These are phyloP conservation scores for Xenopus laevis DNA, from an alignment of 2,113 vertebrate species.

Conservation along the genomic window DNA sequence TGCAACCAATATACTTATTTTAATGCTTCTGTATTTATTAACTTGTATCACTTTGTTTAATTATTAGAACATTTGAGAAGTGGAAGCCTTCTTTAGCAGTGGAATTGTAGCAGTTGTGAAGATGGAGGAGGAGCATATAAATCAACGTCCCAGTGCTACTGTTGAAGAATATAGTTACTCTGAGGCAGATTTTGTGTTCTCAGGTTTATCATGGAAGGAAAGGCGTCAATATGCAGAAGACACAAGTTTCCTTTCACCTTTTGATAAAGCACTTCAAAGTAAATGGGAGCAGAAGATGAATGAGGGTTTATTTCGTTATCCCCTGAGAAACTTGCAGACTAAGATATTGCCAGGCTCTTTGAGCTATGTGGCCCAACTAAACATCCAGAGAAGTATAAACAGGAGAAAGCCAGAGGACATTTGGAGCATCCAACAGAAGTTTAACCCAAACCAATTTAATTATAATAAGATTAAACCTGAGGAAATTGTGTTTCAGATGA, in stretches of 20 bases:
- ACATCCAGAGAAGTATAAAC: constrained; percentile 69
- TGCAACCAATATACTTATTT: no score
- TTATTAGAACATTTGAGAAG: no score
- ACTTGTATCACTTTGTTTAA: no score
- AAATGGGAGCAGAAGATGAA: constrained; percentile 75
- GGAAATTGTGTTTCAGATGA: constrained; percentile 77
- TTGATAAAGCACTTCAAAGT: constrained; percentile 65
- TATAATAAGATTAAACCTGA: constrained; percentile 73
- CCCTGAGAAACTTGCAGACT: constrained; percentile 68
- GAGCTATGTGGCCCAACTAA: constrained; percentile 80
- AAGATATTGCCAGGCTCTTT: constrained; percentile 68
- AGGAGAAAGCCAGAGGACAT: constrained; percentile 81
- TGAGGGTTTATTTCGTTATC: constrained; percentile 79
- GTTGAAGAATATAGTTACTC: constrained; percentile 65
- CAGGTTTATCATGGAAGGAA: constrained; percentile 50
- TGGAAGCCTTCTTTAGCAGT: no score
- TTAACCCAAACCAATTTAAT: constrained; percentile 74
- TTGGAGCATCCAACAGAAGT: constrained; percentile 72
- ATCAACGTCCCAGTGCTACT: no score
- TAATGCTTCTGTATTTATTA: no score
- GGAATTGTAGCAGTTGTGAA: background rate
- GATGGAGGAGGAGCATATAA: constrained; percentile 7
- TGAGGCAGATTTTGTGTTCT: constrained; percentile 61
- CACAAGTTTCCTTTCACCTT: constrained; percentile 51
- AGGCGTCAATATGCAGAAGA: background rate